Percentiles rank a stretch among this genome's conserved stretches.
Evolutionary conservation across 1,140 invertebrate genomes (phyloP).

Genomic region (Sesamia nonagrioides): DNA sequence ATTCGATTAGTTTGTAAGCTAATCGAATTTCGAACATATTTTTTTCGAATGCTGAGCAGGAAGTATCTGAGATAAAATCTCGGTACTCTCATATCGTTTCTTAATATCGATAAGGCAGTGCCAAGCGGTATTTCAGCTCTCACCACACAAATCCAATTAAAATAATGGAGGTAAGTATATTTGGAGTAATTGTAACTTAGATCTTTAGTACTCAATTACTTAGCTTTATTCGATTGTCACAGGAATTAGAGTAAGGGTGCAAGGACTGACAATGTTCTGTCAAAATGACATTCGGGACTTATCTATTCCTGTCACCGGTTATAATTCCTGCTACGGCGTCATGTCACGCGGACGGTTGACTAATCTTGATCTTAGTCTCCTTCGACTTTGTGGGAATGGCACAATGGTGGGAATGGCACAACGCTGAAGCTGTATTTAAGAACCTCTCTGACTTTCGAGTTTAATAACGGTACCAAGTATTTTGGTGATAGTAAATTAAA

Average conservation of each 20-base stretch:
- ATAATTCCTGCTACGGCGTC: neutral
- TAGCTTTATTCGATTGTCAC: neutral
- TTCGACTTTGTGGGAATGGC: neutral
- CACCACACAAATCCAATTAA: slow-evolving; percentile 64
- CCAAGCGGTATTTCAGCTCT: slow-evolving; percentile 62
- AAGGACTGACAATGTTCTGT: neutral
- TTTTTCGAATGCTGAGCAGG: slow-evolving; percentile 34
- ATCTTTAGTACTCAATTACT: slow-evolving; percentile 22
- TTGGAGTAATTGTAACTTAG: slow-evolving; percentile 67
- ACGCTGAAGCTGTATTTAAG: neutral
- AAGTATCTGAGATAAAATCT: slow-evolving; percentile 62
- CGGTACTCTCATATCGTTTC: slow-evolving; percentile 56
- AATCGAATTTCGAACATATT: slow-evolving; percentile 33
- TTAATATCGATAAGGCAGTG: slow-evolving; percentile 60
- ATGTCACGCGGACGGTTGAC: neutral
- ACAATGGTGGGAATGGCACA: neutral
- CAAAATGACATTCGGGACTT: neutral
- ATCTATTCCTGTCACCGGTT: slow-evolving; percentile 9
- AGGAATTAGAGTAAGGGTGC: neutral
- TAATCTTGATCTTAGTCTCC: slow-evolving; percentile 8
- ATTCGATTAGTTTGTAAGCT: slow-evolving; percentile 27
- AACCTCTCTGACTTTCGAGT: too few species aligned
- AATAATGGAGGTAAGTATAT: slow-evolving; percentile 65
- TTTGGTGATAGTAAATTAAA: too few species aligned
- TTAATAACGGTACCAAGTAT: too few species aligned